Conservation (phyloP, 2,113 vertebrate species). For the Indicator maculatus region DNA sequence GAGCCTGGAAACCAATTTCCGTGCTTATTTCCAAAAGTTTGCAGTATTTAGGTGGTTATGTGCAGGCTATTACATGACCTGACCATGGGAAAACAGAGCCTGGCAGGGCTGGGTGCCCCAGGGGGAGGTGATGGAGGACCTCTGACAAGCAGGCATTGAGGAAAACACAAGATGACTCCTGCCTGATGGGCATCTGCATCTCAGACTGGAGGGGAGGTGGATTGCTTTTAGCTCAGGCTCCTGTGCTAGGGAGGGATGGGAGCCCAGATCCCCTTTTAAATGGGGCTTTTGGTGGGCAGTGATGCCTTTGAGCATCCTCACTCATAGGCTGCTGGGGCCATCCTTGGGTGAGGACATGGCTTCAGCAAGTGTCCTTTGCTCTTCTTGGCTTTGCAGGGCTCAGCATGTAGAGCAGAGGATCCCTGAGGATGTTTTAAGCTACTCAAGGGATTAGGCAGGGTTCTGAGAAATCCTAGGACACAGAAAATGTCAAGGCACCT, state of each 20-base stretch:
- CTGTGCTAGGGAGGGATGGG: neutral
- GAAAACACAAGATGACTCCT: neutral
- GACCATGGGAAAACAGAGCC: conserved; percentile 19
- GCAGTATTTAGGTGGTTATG: conserved; percentile 45
- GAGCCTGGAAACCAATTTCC: conserved; percentile 79
- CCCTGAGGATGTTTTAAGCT: conserved; percentile 33
- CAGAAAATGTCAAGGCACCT: neutral
- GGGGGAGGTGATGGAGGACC: neutral
- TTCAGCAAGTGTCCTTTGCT: neutral
- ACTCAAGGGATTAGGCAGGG: conserved; percentile 38
- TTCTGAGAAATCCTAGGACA: neutral
- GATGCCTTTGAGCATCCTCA: neutral
- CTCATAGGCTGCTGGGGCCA: fast-evolving
- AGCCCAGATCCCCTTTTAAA: fast-evolving
- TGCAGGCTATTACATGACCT: conserved; percentile 26
- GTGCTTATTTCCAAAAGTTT: conserved; percentile 73
- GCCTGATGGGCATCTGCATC: neutral
- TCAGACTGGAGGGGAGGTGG: fast-evolving
- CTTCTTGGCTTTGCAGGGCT: conserved; percentile 43
- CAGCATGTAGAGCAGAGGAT: neutral
- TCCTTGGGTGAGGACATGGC: fast-evolving
- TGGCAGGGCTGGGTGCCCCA: neutral
- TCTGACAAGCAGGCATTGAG: fast-evolving
- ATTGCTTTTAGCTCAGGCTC: neutral
- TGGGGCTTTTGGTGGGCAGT: neutral